Percentiles rank a stretch among this genome's conserved stretches.
These are phyloP conservation scores for Lasioglossum vierecki DNA, from an alignment of 2,888 invertebrate species.

Conservation along the genomic window DNA sequence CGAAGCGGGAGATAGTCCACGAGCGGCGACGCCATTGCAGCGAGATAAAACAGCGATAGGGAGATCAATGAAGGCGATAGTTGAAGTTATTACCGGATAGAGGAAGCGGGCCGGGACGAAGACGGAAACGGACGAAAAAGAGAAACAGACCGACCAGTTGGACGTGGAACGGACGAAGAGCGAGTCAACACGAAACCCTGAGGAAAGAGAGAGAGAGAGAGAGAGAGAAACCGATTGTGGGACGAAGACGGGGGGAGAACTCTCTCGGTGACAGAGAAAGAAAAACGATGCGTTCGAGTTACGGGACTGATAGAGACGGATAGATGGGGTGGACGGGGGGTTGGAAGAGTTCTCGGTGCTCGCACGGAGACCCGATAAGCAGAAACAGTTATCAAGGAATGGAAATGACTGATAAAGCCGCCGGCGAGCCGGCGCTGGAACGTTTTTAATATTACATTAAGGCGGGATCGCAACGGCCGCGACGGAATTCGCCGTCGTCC, in stretches of 20 bases:
- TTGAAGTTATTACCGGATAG: conserved; percentile 84
- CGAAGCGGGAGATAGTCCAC: conserved; percentile 72
- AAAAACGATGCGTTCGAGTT: conserved; percentile 48
- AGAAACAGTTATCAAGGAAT: conserved; percentile 85
- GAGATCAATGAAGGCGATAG: conserved; percentile 84
- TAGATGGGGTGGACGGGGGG: conserved; percentile 60
- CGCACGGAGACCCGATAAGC: conserved; percentile 81
- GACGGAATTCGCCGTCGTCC: conserved; percentile 51
- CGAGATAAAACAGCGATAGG: conserved; percentile 83
- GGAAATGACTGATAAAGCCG: conserved; percentile 86
- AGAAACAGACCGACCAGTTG: conserved; percentile 78
- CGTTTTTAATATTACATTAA: conserved; percentile 80
- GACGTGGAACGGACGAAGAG: conserved; percentile 64
- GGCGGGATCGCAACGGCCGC: conserved; percentile 60
- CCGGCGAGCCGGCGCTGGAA: conserved; percentile 71
- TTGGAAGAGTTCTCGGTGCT: conserved; percentile 50
- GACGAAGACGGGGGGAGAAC: not conserved
- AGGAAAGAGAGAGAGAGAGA: conserved; percentile 67
- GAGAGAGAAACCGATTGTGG: conserved; percentile 78
- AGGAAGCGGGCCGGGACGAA: conserved; percentile 76
- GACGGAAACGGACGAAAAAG: conserved; percentile 71
- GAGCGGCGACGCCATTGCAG: conserved; percentile 81
- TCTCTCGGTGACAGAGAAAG: conserved; percentile 54
- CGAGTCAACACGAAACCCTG: conserved; percentile 40
- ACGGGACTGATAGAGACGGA: conserved; percentile 59